A percentile compares a stretch with the other conserved stretches of the same genome.
Conservation (phyloP, 2,797 vertebrate species). For the Aeoliscus strigatus region DNA sequence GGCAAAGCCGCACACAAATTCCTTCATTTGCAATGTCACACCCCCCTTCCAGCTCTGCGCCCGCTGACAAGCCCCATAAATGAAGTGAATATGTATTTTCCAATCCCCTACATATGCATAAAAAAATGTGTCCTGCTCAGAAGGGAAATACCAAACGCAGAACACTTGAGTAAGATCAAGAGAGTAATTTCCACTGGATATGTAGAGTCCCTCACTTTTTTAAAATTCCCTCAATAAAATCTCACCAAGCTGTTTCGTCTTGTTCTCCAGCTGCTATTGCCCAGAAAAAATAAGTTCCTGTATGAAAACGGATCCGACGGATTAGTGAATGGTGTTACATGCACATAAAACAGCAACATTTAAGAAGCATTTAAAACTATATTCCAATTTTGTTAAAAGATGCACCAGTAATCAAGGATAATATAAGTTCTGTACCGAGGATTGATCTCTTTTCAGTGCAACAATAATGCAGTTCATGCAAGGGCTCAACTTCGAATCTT, state of each 20-base stretch:
- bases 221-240: background rate
- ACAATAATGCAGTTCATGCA: too few species aligned
- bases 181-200: conserved; percentile 5
- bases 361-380: too few species aligned
- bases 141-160: conserved; percentile 13
- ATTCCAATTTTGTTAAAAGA: too few species aligned
- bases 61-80: conserved; percentile 42
- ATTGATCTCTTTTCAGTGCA: too few species aligned
- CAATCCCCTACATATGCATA: conserved; percentile 27
- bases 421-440: too few species aligned
- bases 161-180: conserved; percentile 7
- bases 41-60: conserved; percentile 40
- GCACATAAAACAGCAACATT: too few species aligned
- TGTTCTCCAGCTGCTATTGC: background rate
- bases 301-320: background rate
- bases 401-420: too few species aligned
- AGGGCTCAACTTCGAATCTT: too few species aligned
- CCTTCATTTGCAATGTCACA: conserved; percentile 62
- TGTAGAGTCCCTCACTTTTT: background rate
- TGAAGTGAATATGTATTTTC: conserved; percentile 45
- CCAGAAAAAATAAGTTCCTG: background rate
- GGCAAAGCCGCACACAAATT: conserved; percentile 62
- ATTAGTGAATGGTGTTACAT: too few species aligned
- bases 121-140: conserved; percentile 22
- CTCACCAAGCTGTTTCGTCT: background rate